Percentiles rank a stretch among this genome's conserved stretches.
phyloP scores from a whole-genome alignment of 2,888 invertebrate genomes.

The Pachliopta kotzebuea region DNA sequence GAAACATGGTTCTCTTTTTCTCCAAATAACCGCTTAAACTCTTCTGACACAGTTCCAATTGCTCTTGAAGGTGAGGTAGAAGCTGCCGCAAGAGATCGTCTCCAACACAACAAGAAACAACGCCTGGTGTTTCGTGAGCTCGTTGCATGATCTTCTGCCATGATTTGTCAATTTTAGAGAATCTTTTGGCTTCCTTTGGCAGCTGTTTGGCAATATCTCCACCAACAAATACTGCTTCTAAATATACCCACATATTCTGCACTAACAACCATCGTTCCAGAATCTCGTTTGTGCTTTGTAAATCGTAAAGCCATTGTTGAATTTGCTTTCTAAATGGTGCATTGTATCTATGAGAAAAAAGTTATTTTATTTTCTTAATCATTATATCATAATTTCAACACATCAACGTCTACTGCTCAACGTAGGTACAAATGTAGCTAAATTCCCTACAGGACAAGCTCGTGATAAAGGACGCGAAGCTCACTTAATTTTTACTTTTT shows the following conservation, averaged over 20 bases:
- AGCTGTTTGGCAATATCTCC: slow-evolving; percentile 99
- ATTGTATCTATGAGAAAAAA: slow-evolving; percentile 85
- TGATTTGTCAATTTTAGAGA: slow-evolving; percentile 98
- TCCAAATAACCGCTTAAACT: slow-evolving; percentile 96
- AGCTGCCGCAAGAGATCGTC: slow-evolving; percentile 96
- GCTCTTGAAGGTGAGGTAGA: slow-evolving; percentile 96
- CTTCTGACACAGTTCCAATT: slow-evolving; percentile 97
- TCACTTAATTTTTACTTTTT: too few relatives aligned
- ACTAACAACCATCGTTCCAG: slow-evolving; percentile 97
- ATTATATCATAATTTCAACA: not conserved
- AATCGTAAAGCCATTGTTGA: slow-evolving; percentile 95
- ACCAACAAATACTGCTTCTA: slow-evolving; percentile 98
- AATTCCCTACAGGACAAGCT: too few relatives aligned
- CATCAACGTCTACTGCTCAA: too few relatives aligned
- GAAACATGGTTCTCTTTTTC: slow-evolving; percentile 95
- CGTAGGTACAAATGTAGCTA: too few relatives aligned
- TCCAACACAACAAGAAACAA: slow-evolving; percentile 97
- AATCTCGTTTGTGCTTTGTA: slow-evolving; percentile 97
- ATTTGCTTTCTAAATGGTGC: slow-evolving; percentile 98
- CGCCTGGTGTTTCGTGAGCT: slow-evolving; percentile 97
- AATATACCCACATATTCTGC: slow-evolving; percentile 99
- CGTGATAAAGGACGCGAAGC: too few relatives aligned
- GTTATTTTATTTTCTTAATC: not conserved
- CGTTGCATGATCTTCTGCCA: slow-evolving; percentile 99
- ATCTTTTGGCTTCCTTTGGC: slow-evolving; percentile 96